Base-by-base conservation (phyloP, 2,113 vertebrate species). In the Labrus mixtus region DNA sequence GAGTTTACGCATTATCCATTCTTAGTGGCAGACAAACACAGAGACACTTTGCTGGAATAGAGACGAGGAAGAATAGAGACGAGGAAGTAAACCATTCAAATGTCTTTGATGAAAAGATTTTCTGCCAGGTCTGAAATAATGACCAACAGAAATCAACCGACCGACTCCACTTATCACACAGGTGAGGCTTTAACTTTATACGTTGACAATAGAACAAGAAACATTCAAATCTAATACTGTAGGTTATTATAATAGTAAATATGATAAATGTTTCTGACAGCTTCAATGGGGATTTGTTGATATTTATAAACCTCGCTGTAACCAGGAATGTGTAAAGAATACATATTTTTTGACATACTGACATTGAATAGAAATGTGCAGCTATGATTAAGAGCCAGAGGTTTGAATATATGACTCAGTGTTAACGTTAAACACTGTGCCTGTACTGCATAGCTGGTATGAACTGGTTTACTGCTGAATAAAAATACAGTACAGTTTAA, bases 1-100 rank as follows among this genome's bases (percentile, higher is more conserved):
- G 82, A 89, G 88, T 90, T 87, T 73, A 87, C 4, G 73, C 82
- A 90, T 91, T 87, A 92, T 90, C 89, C 81, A 76, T 76, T 83
- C 68, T 76, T 68, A 84, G 73, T 78, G 65, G 25, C 66, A 71
- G 76, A 17, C 78, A 77, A 41, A 59, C 36, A 68, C 33, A 1
- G 54, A 57, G 58, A 73, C 73, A 82, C 67, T 58, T 83, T 77
- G 75, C 61, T 66, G 63, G 22, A 22, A 6, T 51, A 15, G 70
- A 55, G 25, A 36, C 22, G 11, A 9, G 7, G 13, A 68, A n/a
- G 45, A 55, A 6, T 51, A 15, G 70, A 55, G 25, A 36, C 22
- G 11, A 9, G 7, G 13, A 68, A n/a, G 45, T 51, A 41, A 20
- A 43, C 43, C 43, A 57, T 66, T 50, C 7, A 19, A 48, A 48